Evolutionary conservation across 2,888 invertebrate genomes (phyloP).

Genomic region (Pseudoips prasinana): DNA sequence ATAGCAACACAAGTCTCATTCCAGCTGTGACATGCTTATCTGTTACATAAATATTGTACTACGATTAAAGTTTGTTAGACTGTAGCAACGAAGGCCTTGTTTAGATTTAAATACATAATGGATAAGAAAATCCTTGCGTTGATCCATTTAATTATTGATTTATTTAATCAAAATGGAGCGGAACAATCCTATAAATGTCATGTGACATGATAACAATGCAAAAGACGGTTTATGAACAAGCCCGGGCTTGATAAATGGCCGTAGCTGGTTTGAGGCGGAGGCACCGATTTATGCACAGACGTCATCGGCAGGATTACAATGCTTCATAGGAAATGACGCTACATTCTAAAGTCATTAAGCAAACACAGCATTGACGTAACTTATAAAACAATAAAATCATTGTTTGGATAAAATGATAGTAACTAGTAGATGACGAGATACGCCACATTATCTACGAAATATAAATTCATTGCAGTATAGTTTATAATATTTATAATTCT

Average conservation of each 20-base stretch:
- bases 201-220: slow-evolving; percentile 67
- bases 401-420: too few relatives aligned
- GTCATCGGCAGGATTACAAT: slow-evolving; percentile 57
- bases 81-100: slow-evolving; percentile 31
- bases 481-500: too few relatives aligned
- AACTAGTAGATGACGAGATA: too few relatives aligned
- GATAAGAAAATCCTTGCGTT: slow-evolving; percentile 36
- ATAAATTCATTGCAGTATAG: too few relatives aligned
- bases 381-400: too few relatives aligned
- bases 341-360: slow-evolving; percentile 1
- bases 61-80: slow-evolving; percentile 29
- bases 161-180: slow-evolving; percentile 53
- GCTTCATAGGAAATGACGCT: slow-evolving; percentile 31
- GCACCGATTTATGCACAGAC: slow-evolving; percentile 62
- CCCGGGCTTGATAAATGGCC: slow-evolving; percentile 63
- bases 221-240: slow-evolving; percentile 67
- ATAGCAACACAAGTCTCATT: slow-evolving; percentile 22
- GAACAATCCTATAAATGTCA: slow-evolving; percentile 67
- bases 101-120: slow-evolving; percentile 26
- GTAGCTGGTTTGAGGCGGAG: slow-evolving; percentile 45
- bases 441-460: too few relatives aligned
- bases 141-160: slow-evolving; percentile 43
- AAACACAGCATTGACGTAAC: too few relatives aligned
- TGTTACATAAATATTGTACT: slow-evolving; percentile 37
- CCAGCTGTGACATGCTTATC: slow-evolving; percentile 27